A percentile compares a stretch with the other conserved stretches of the same genome.
phyloP scores from a whole-genome alignment of 2,888 invertebrate species.

The Lepidochrysops patricia region DNA sequence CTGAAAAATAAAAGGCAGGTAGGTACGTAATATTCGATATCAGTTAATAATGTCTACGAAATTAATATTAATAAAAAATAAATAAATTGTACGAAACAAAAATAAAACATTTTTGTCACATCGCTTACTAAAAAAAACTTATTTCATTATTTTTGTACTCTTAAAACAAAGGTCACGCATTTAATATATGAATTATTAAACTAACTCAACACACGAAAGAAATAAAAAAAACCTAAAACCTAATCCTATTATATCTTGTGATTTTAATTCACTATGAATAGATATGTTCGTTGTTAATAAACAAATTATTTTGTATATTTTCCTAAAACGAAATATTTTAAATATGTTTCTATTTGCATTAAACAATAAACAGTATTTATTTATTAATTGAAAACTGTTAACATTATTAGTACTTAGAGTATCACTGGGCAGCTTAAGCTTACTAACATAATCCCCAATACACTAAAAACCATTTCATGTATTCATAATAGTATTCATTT shows the following conservation, averaged over 20 bases:
- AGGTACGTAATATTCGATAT: neutral
- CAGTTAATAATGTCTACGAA: neutral
- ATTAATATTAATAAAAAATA: slow-evolving; percentile 5
- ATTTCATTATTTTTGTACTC: slow-evolving; percentile 7
- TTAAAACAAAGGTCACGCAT: slow-evolving; percentile 9
- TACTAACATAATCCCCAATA: neutral
- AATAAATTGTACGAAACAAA: slow-evolving; percentile 10
- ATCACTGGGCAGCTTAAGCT: neutral
- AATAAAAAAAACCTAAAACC: neutral
- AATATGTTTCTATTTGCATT: neutral
- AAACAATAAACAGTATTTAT: neutral
- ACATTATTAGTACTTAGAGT: neutral
- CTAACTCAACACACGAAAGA: neutral
- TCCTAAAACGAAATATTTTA: neutral
- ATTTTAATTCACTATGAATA: neutral
- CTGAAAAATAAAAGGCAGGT: neutral
- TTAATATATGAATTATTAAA: neutral
- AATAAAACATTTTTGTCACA: neutral
- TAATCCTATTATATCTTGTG: neutral
- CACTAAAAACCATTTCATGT: neutral
- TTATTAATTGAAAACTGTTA: neutral
- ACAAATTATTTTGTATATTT: slow-evolving; percentile 10
- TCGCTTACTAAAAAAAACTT: neutral
- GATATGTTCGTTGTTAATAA: slow-evolving; percentile 12
- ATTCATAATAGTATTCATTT: neutral